Base-by-base conservation (phyloP, 2,888 invertebrate genomes). In the Tortrix viridana region DNA sequence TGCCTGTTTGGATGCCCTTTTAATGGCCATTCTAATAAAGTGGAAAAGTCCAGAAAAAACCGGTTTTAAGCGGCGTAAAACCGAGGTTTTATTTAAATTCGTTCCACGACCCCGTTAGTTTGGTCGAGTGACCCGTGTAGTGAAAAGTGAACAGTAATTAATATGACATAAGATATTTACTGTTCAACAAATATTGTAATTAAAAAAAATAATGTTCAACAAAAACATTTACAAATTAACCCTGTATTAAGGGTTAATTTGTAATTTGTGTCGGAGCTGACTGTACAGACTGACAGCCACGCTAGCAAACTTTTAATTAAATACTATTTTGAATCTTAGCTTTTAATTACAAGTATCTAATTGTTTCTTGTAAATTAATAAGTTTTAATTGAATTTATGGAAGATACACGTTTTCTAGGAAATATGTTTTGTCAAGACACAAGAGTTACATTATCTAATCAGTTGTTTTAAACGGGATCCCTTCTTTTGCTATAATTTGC, bases 1-100 rank as follows among this genome's bases (percentile, higher is more conserved):
- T 49, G 22, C 20, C 9, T 22, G 18, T 62, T 22, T 55, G 32
- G 32, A 49, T 22, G 49, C 48, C 49, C 55, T 61, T 61, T 49
- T 26, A 55, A 18, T 52, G 38, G 20, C 5, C n/a, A 23, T 12
- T 26, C 12, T 37, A 48, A 57, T n/a, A 26, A 50, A 20, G 14
- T 3, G 23, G 18, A 50, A 37, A 50, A 50, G n/a, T 19, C 50
- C 14, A n/a, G 19, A 18, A 41, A 4, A 7, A 22, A 43, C 41
- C 49, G 3, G 32, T 32, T 32, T 32, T 23, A 4, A 26, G 26
- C 26, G 26, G 2, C 9, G 23, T 6, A 6, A 23, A 6, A 23
- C 6, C 23, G 6, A 23, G 0, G 26, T 26, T 26, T 26, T 26
- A 7, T 26, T 26, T 26, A 0, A 26, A 26, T 26, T 7, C 9